Conservation (phyloP, 2,888 invertebrate species). For the Belgica antarctica region DNA sequence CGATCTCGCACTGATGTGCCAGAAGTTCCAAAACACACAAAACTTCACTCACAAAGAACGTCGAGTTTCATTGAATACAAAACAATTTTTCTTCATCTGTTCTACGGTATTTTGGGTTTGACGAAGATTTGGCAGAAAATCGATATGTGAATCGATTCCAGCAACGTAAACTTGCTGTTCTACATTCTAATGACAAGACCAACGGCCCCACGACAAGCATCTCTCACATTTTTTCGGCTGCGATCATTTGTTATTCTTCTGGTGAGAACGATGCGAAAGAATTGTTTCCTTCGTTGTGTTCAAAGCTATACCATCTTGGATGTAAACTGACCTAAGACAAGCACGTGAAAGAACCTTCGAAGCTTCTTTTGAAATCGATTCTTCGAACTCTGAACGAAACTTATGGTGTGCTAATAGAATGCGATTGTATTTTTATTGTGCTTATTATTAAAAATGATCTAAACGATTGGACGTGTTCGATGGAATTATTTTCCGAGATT, state of each 20-base stretch:
- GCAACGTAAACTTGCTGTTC: slow-evolving; percentile 15
- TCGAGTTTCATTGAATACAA: slow-evolving; percentile 15
- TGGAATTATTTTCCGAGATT: neutral
- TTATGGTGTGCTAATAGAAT: neutral
- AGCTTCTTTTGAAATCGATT: neutral
- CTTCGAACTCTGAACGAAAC: neutral
- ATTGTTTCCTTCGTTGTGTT: neutral
- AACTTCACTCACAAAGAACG: too few species aligned
- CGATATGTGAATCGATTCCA: slow-evolving; percentile 33
- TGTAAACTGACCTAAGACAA: slow-evolving; percentile 37
- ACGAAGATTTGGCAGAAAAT: slow-evolving; percentile 43
- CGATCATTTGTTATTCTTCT: slow-evolving; percentile 36
- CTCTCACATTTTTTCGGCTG: neutral
- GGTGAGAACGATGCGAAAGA: slow-evolving; percentile 4
- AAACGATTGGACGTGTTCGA: slow-evolving; percentile 9
- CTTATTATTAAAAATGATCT: slow-evolving; percentile 40
- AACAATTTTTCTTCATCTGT: slow-evolving; percentile 41
- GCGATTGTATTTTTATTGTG: neutral
- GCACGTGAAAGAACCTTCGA: neutral
- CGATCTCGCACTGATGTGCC: neutral
- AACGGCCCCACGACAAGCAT: slow-evolving; percentile 12
- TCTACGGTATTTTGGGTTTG: slow-evolving; percentile 34
- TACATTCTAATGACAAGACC: slow-evolving; percentile 38
- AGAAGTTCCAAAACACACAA: neutral
- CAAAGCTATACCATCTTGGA: neutral